Base-by-base conservation (phyloP, 2,113 vertebrate genomes). In the Dipodomys ordii region DNA sequence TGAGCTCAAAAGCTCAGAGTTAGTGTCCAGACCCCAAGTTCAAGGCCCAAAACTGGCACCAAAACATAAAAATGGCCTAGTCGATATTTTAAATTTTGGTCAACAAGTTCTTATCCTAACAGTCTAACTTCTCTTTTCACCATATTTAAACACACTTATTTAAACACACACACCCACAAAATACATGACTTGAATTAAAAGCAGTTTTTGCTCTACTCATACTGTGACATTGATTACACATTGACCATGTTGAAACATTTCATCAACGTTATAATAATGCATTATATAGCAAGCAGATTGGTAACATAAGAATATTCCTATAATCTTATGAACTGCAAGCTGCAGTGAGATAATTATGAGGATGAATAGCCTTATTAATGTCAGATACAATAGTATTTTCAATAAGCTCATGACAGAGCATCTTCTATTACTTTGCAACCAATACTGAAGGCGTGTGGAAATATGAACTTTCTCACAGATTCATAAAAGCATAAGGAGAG, bases 391-490 rank as follows among this genome's bases (percentile, higher is more conserved):
- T 93, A 95, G 72, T 67, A 74, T 95, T 97, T 96, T 73, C 74
- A 89, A 88, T 92, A 78, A 92, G 71, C 79, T 79, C 65, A 60
- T 96, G 57, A 72, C 74, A 28, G 65, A 85, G 81, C 69, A 28
- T 85, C 83, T 92, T 88, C 60, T 81, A 15, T 91, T 67, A 71
- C 49, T 88, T 92, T 96, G 92, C 90, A 96, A 90, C 90, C 83
- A 87, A 1, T 22, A 87, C 35, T 67, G 67, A 87, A 96, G 83
- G 94, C 83, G 68, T 83, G 92, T 67, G 60, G 69, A 95, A 95
- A 96, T 95, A 94, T 62, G 96, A 96, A 95, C 69, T 96, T 88
- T 94, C 92, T 87, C 69, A 74, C 94, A 87, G 77, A 96, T 96
- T 95, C 95, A 87, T 95, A 96, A 95, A 96, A 71, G 76, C 93